phyloP scores from a whole-genome alignment of 2,888 invertebrate species.

The Sialis fuliginosa region DNA sequence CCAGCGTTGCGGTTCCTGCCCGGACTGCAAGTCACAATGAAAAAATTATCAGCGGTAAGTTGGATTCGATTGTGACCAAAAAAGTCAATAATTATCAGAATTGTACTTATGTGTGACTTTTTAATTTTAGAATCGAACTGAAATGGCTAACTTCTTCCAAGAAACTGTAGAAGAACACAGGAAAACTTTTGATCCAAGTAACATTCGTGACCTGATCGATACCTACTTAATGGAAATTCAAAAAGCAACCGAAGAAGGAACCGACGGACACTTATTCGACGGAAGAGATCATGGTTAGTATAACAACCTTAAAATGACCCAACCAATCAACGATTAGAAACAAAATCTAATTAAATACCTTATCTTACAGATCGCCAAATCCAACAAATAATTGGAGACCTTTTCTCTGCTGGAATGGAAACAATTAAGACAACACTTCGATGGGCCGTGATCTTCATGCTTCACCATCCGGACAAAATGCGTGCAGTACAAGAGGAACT shows the following conservation, averaged over 20 bases:
- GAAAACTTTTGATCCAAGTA: conserved; percentile 51
- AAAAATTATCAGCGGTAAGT: conserved; percentile 34
- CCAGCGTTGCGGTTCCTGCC: conserved; percentile 54
- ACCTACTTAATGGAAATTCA: conserved; percentile 73
- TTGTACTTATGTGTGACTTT: neutral
- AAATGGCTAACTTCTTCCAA: conserved; percentile 74
- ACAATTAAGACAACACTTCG: conserved; percentile 78
- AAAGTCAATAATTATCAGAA: neutral
- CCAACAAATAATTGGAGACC: conserved; percentile 78
- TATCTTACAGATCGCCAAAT: conserved; percentile 59
- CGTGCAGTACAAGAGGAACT: conserved; percentile 70
- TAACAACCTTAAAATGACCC: neutral
- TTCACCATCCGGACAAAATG: conserved; percentile 69
- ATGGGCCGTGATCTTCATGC: conserved; percentile 78
- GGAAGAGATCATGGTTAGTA: conserved; percentile 70
- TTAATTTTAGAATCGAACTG: conserved; percentile 45
- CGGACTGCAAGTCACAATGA: conserved; percentile 28
- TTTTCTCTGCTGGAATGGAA: conserved; percentile 87
- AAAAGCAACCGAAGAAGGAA: conserved; percentile 61
- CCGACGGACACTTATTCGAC: conserved; percentile 55
- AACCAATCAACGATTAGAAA: neutral
- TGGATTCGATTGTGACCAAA: conserved; percentile 5
- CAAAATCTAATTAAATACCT: conserved; percentile 1
- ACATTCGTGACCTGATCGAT: conserved; percentile 70
- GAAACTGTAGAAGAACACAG: conserved; percentile 70